Evolutionary conservation across 2,888 invertebrate genomes (phyloP), one percentile per base, ranked within the genome.

Genomic region (Dryococelus australis): DNA sequence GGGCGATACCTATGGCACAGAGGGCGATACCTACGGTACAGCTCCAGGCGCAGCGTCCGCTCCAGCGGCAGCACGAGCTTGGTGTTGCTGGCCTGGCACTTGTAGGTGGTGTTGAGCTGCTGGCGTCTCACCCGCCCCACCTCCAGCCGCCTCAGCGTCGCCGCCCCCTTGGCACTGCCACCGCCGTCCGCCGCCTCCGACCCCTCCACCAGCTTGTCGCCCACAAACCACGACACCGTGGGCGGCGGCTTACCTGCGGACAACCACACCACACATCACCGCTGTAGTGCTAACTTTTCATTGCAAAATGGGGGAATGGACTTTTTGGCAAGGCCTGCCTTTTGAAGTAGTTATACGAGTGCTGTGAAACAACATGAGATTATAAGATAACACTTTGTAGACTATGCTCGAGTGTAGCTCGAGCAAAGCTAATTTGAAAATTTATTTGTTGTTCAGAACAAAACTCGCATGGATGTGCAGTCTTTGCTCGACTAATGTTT

Each of bases 21-120:
- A n/a, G n/a, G 24, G 35, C 27, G 26, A 87, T 90, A 96, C 97
- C 96, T 93, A 97, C 97, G 93, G 91, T 97, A 95, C 94, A 98
- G 95, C 92, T 97, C 97, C 90, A 97, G 94, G 90, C 96, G 94
- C 90, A 97, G 96, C 89, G 95, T 96, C 92, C 96, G 96, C 92
- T 97, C 97, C 87, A 96, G 95, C 0, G 98, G 97, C 91, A 96
- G 95, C 92, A 96, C 97, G 88, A 97, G 95, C 92, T 97, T 96
- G 84, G 97, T 97, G 92, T 98, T 98, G 88, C 96, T 95, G 20
- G 97, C 97, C 92, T 97, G 96, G 92, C 98, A 98, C 92, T 96
- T 97, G 93, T 96, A 97, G 53, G 97, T 97, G 79, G 97, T 96
- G 92, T 97, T 97, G 88, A 97, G 94, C 90, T 97, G 96, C 88